A percentile compares a stretch with the other conserved stretches of the same genome.
These are phyloP conservation scores for Pseudomyrmex gracilis DNA, from an alignment of 1,140 invertebrate species.

Conservation along the genomic window DNA sequence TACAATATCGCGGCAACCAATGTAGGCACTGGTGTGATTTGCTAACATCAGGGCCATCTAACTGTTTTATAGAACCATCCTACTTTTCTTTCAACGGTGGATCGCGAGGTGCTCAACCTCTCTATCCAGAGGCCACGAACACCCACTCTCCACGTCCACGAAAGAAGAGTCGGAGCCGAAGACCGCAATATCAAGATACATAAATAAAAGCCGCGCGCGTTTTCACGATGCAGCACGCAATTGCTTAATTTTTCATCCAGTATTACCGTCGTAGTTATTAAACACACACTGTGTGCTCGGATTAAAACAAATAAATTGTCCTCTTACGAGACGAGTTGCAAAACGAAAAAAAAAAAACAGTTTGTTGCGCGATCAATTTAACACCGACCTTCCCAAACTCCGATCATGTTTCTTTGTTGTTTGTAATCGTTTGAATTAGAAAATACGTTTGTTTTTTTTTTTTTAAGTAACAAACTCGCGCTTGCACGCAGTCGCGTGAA, in stretches of 20 bases:
- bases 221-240: neutral
- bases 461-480: neutral
- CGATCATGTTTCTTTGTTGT: neutral
- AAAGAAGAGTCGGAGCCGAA: neutral
- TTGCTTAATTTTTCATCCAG: conserved; percentile 11
- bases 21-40: conserved; percentile 63
- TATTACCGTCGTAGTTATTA: too few species aligned
- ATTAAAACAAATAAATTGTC: neutral
- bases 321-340: neutral
- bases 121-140: neutral
- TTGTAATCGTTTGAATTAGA: neutral
- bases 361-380: neutral
- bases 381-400: neutral
- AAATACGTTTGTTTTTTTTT: neutral
- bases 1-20: conserved; percentile 40
- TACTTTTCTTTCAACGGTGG: conserved; percentile 63
- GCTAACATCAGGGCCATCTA: conserved; percentile 71
- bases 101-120: conserved; percentile 63
- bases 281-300: neutral
- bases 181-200: neutral
- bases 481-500: neutral
- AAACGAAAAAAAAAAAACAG: too few species aligned
- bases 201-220: neutral
- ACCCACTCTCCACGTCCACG: neutral
- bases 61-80: conserved; percentile 71